phyloP scores from a whole-genome alignment of 2,797 vertebrate genomes.

The Anomalospiza imberbis region DNA sequence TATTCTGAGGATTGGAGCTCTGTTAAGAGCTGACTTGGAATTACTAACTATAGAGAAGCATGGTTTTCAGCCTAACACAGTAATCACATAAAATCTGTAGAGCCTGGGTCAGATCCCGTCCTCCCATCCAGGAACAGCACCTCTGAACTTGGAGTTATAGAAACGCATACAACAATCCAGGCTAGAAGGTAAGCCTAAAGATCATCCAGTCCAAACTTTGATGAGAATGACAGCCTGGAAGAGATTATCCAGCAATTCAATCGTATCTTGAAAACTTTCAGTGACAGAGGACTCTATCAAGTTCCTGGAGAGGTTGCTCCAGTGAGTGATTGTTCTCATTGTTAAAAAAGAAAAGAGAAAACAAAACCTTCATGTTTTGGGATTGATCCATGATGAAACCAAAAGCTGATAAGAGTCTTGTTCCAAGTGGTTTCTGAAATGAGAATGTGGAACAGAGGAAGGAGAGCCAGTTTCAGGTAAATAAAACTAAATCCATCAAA shows the following conservation, averaged over 20 bases:
- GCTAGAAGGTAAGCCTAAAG: neutral
- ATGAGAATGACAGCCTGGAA: neutral
- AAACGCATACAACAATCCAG: neutral
- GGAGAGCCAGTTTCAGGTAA: neutral
- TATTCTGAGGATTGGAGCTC: neutral
- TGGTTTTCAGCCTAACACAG: neutral
- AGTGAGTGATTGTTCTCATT: neutral
- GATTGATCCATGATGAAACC: neutral
- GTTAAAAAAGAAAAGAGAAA: too few relatives aligned
- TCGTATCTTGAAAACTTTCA: fast-evolving
- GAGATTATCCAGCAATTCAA: neutral
- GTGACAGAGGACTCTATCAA: neutral
- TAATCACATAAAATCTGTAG: neutral
- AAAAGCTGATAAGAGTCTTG: neutral
- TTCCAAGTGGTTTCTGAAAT: neutral
- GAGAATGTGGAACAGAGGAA: neutral
- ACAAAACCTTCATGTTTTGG: neutral
- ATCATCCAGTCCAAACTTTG: neutral
- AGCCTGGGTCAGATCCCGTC: neutral
- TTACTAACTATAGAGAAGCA: neutral
- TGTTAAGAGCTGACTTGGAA: neutral
- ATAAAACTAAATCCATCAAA: neutral
- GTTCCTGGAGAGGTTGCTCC: neutral
- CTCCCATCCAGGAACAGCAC: neutral
- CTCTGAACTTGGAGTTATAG: neutral